A percentile compares a stretch with the other conserved stretches of the same genome.
phyloP scores from a whole-genome alignment of 1,140 invertebrate species.

The Penaeus vannamei region DNA sequence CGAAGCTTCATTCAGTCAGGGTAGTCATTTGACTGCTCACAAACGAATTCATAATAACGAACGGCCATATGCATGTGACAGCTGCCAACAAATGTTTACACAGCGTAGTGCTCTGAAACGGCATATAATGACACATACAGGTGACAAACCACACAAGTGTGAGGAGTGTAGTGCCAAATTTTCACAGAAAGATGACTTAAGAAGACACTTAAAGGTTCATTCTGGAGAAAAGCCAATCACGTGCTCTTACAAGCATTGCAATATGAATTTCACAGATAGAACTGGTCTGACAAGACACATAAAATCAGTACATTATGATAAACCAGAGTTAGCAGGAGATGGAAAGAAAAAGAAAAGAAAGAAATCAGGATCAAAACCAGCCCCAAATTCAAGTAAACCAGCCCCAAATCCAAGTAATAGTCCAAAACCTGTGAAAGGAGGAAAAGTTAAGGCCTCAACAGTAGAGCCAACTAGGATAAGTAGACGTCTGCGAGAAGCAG shows the following conservation, averaged over 20 bases:
- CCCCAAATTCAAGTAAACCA: neutral
- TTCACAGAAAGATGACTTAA: slow-evolving; percentile 60
- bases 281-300: slow-evolving; percentile 47
- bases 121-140: slow-evolving; percentile 69
- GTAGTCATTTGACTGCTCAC: slow-evolving; percentile 66
- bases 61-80: slow-evolving; percentile 68
- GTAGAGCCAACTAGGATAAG: slow-evolving; percentile 55
- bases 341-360: slow-evolving; percentile 49
- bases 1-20: slow-evolving; percentile 66
- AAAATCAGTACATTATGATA: slow-evolving; percentile 39
- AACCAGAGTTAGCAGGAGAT: slow-evolving; percentile 32
- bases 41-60: slow-evolving; percentile 68
- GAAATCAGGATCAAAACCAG: slow-evolving; percentile 20
- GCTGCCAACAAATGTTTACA: slow-evolving; percentile 69
- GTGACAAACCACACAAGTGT: slow-evolving; percentile 69
- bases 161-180: slow-evolving; percentile 60
- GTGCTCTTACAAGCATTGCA: slow-evolving; percentile 34
- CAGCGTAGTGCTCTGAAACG: slow-evolving; percentile 70
- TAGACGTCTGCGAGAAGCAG: slow-evolving; percentile 60
- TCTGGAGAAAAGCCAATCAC: slow-evolving; percentile 38
- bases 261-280: slow-evolving; percentile 14
- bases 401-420: neutral
- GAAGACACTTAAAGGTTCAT: slow-evolving; percentile 62
- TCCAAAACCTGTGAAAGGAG: neutral
- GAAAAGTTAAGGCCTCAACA: slow-evolving; percentile 18